Conservation (phyloP, 2,888 invertebrate species). For the Dyspetes luteomarginatus region DNA sequence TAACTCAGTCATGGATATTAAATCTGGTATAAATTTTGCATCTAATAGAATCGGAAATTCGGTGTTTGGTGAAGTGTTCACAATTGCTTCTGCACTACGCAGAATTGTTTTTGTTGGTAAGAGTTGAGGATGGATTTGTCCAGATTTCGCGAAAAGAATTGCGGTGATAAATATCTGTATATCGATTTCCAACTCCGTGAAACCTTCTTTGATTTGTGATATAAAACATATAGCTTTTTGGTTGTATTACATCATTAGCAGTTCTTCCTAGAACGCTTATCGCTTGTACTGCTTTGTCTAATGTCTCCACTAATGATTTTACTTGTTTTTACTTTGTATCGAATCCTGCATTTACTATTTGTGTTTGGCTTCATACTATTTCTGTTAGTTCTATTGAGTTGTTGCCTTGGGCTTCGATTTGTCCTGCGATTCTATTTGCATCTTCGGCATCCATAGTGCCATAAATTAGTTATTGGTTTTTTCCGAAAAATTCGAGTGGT, state of each 20-base stretch:
- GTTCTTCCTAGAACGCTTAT: no score
- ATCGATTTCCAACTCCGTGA: no score
- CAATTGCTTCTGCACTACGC: not conserved
- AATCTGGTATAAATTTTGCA: not conserved
- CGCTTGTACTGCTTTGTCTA: no score
- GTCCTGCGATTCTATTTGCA: constrained; percentile 18
- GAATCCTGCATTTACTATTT: constrained; percentile 47
- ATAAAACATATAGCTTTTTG: no score
- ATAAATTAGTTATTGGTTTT: constrained; percentile 1
- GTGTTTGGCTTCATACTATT: constrained; percentile 45
- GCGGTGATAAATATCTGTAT: no score
- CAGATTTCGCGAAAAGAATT: not conserved
- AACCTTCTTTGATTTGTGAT: no score
- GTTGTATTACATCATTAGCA: no score
- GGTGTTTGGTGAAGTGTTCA: not conserved
- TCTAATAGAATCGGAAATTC: not conserved
- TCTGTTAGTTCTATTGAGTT: constrained; percentile 19
- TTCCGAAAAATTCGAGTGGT: not conserved
- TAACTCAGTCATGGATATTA: not conserved
- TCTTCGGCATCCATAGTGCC: constrained; percentile 16
- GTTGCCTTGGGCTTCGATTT: constrained; percentile 33
- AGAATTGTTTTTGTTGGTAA: not conserved
- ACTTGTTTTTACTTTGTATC: constrained; percentile 4
- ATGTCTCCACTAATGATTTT: no score
- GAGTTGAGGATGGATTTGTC: not conserved